Evolutionary conservation across 2,888 invertebrate species (phyloP).

Genomic region (Homarus gammarus): DNA sequence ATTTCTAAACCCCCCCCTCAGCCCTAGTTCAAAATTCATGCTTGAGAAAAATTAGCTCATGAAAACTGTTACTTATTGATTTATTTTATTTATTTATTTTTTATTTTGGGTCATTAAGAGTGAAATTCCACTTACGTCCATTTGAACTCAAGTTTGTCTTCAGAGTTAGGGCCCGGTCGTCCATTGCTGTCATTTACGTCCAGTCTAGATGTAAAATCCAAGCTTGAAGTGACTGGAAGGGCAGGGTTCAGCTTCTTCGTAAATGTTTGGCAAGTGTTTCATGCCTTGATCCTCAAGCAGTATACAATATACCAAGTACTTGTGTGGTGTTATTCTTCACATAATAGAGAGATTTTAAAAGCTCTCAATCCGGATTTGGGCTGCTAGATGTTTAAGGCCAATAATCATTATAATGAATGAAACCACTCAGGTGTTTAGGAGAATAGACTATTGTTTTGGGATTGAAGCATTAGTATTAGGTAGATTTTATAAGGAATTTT

Average conservation of each 20-base stretch:
- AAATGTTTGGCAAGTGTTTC: background rate
- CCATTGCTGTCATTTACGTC: conserved; percentile 39
- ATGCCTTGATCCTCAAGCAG: conserved; percentile 4
- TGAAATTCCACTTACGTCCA: background rate
- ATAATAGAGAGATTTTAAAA: conserved; percentile 9
- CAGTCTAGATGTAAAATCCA: conserved; percentile 36
- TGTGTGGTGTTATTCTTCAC: conserved; percentile 13
- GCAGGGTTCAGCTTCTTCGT: conserved; percentile 9
- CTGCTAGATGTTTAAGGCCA: background rate
- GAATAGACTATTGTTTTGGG: conserved; percentile 21
- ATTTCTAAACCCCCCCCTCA: conserved; percentile 2
- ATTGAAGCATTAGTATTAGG: conserved; percentile 1
- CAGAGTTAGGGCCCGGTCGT: conserved; percentile 24
- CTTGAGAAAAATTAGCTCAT: background rate
- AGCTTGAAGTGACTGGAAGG: conserved; percentile 7
- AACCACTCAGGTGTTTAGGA: conserved; percentile 37
- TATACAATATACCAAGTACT: conserved; percentile 11
- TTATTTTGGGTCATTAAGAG: background rate
- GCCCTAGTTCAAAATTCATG: conserved; percentile 20
- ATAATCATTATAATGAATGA: conserved; percentile 13
- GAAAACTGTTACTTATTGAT: background rate
- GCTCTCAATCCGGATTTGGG: conserved; percentile 7
- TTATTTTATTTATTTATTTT: background rate
- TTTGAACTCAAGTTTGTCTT: conserved; percentile 11
- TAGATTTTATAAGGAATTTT: conserved; percentile 21